Conservation (phyloP, 2,797 vertebrate species). For the Telmatherina bonti region DNA sequence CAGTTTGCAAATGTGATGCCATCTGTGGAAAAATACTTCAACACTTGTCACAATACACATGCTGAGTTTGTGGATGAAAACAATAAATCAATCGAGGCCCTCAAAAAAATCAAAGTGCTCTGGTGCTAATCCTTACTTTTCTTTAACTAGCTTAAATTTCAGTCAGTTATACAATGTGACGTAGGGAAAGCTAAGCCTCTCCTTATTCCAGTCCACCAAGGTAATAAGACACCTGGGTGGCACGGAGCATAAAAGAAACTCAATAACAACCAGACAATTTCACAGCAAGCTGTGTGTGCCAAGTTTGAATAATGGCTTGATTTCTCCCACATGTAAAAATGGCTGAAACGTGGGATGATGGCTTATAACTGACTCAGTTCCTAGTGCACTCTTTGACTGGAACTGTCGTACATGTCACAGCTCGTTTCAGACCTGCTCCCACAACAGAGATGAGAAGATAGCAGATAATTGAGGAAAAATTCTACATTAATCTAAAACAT, state of each 20-base stretch:
- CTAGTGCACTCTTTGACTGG: conserved; percentile 55
- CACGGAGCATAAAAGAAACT: conserved; percentile 22
- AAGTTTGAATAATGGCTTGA: conserved; percentile 38
- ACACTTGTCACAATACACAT: conserved; percentile 29
- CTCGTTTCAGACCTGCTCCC: conserved; percentile 45
- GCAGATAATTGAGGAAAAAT: conserved; percentile 3
- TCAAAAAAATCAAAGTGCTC: too few relatives aligned
- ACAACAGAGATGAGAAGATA: conserved; percentile 28
- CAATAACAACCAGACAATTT: conserved; percentile 49
- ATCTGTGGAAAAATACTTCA: conserved; percentile 51
- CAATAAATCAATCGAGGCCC: conserved; percentile 13
- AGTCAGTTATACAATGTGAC: not conserved
- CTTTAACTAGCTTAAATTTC: conserved; percentile 15
- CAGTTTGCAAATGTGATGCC: conserved; percentile 58
- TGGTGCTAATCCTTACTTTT: conserved; percentile 8
- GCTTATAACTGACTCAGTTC: conserved; percentile 65
- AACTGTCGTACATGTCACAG: conserved; percentile 51
- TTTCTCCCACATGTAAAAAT: conserved; percentile 55
- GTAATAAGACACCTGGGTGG: conserved; percentile 37
- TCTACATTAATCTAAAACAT: not conserved
- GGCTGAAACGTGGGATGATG: conserved; percentile 50
- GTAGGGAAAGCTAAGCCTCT: conserved; percentile 1
- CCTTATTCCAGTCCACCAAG: not conserved
- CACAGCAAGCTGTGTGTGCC: conserved; percentile 27
- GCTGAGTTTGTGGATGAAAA: conserved; percentile 8